These are phyloP conservation scores for Hydrozoanthus tunicans DNA, from an alignment of 64 coral and sea anemone species.

Conservation along the genomic window DNA sequence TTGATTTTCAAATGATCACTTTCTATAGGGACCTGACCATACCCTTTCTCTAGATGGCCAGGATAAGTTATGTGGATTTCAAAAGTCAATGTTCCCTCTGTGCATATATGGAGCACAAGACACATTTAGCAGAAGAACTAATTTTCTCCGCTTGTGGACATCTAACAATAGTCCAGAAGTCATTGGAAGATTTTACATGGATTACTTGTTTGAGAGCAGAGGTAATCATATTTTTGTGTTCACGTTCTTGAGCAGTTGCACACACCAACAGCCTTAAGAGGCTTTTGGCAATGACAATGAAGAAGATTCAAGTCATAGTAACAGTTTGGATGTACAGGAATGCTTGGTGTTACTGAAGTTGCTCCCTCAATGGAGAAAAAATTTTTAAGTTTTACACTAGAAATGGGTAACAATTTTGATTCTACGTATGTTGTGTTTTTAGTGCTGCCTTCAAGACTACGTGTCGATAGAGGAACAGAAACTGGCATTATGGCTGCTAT, in stretches of 20 bases:
- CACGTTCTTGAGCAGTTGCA: conserved; percentile 24
- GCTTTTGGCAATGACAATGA: conserved; percentile 23
- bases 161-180: conserved; percentile 20
- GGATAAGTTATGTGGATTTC: conserved; percentile 23
- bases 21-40: background rate
- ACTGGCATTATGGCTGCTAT: conserved; percentile 49
- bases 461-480: conserved; percentile 37
- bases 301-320: conserved; percentile 42
- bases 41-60: conserved; percentile 21
- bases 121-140: conserved; percentile 16
- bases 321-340: conserved; percentile 9
- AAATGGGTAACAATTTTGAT: conserved; percentile 28
- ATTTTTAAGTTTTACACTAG: conserved; percentile 36
- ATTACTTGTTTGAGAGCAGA: conserved; percentile 45
- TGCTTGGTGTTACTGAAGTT: conserved; percentile 17
- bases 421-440: conserved; percentile 31
- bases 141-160: conserved; percentile 27
- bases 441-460: conserved; percentile 39
- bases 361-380: conserved; percentile 19
- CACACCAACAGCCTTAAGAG: conserved; percentile 23
- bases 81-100: conserved; percentile 24
- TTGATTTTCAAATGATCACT: background rate
- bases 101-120: conserved; percentile 13
- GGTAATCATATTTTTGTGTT: conserved; percentile 7
- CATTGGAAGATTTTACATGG: conserved; percentile 47